A percentile compares a stretch with the other conserved stretches of the same genome.
Conservation (phyloP, 53 echinoderm and acorn worm species). For the Astropecten irregularis region DNA sequence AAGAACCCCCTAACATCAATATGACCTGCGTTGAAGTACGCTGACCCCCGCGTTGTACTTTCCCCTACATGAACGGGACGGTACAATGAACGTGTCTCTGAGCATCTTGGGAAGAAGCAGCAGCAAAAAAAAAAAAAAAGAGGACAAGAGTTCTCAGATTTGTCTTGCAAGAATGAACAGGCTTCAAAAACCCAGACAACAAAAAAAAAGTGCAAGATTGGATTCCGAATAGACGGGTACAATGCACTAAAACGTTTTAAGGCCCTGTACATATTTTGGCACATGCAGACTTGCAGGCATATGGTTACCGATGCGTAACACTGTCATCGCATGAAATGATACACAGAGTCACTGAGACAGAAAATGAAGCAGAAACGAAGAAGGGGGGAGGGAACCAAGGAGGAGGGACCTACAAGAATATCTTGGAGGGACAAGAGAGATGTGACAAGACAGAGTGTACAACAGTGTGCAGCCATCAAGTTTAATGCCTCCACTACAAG, state of each 20-base stretch:
- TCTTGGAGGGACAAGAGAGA: too few species aligned
- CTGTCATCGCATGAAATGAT: not conserved
- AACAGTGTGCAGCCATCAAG: too few species aligned
- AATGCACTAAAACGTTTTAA: too few species aligned
- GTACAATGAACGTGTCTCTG: too few species aligned
- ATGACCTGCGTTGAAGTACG: conserved; percentile 37
- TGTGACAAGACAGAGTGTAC: too few species aligned
- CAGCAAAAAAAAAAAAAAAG: not conserved
- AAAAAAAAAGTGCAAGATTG: not conserved
- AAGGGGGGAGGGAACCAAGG: not conserved
- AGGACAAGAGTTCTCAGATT: not conserved
- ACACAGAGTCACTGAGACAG: not conserved
- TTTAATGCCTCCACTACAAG: too few species aligned
- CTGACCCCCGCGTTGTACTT: conserved; percentile 33
- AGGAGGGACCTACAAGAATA: too few species aligned
- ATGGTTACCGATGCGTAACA: too few species aligned
- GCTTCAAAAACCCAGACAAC: not conserved
- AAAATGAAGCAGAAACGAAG: not conserved
- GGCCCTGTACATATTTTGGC: too few species aligned
- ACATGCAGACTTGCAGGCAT: too few species aligned
- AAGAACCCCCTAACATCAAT: conserved; percentile 4
- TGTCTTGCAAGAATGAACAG: not conserved
- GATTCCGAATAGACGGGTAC: too few species aligned
- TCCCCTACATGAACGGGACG: not conserved
- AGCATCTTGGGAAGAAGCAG: not conserved